Percentiles rank a stretch among this genome's conserved stretches.
These are phyloP conservation scores for Quadroppia sp. DNA, from an alignment of 2,888 invertebrate species.

Conservation along the genomic window DNA sequence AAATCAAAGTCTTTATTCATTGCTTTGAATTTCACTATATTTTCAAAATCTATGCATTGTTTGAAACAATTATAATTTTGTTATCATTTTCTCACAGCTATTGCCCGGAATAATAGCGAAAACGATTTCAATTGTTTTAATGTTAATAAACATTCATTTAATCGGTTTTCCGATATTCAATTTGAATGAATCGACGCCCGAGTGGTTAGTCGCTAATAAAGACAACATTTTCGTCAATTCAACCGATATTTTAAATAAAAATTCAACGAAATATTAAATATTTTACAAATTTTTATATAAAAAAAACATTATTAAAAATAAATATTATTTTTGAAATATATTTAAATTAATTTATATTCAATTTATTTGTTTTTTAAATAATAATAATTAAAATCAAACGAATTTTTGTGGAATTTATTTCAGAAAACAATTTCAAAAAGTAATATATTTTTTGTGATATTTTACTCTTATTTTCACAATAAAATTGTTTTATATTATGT, in stretches of 20 bases:
- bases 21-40: no score
- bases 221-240: not conserved
- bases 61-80: no score
- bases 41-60: no score
- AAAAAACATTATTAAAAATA: no score
- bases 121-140: conserved; percentile 25
- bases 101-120: conserved; percentile 40
- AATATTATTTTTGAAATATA: not conserved
- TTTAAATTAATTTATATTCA: not conserved
- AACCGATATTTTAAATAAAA: not conserved
- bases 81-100: conserved; percentile 33
- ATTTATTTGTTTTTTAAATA: no score
- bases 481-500: no score
- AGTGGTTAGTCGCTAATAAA: conserved; percentile 14
- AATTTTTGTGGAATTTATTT: no score
- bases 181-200: not conserved
- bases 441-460: no score
- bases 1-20: no score
- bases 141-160: conserved; percentile 35
- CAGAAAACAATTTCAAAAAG: no score
- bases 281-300: not conserved
- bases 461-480: no score
- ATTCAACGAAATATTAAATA: not conserved
- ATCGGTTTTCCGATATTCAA: conserved; percentile 37
- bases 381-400: no score